A percentile compares a stretch with the other conserved stretches of the same genome.
Evolutionary conservation across 1,140 invertebrate genomes (phyloP).

Genomic region (Euwallacea fornicatus): DNA sequence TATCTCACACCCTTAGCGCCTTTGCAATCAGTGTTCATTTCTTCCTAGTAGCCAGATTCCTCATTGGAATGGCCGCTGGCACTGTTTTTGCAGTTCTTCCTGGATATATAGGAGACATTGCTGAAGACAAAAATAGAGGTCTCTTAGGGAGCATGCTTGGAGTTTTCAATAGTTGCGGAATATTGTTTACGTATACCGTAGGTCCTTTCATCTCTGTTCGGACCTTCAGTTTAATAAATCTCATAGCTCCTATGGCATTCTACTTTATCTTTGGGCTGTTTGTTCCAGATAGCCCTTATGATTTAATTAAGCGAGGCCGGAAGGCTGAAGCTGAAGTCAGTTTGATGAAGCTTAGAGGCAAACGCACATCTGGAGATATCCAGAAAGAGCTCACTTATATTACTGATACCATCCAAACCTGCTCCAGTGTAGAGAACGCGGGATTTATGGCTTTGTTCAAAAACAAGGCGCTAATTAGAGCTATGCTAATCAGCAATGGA

Average conservation of each 20-base stretch:
- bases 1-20: constrained; percentile 53
- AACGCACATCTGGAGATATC: constrained; percentile 50
- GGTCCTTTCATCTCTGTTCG: constrained; percentile 63
- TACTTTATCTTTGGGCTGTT: constrained; percentile 56
- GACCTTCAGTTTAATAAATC: constrained; percentile 56
- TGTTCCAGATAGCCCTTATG: constrained; percentile 76
- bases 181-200: constrained; percentile 56
- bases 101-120: constrained; percentile 58
- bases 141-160: constrained; percentile 62
- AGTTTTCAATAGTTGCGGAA: constrained; percentile 53
- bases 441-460: constrained; percentile 59
- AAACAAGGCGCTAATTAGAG: constrained; percentile 60
- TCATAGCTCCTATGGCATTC: constrained; percentile 56
- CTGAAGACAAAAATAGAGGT: constrained; percentile 49
- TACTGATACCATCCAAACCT: constrained; percentile 53
- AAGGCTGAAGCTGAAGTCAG: constrained; percentile 25
- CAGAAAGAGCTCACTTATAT: constrained; percentile 61
- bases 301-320: constrained; percentile 32
- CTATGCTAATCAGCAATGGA: constrained; percentile 67
- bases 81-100: constrained; percentile 57
- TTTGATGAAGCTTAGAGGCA: constrained; percentile 39
- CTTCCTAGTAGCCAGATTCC: constrained; percentile 53
- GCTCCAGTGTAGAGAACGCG: constrained; percentile 40
- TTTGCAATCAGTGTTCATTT: constrained; percentile 50
- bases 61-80: constrained; percentile 55